Evolutionary conservation across 37 sponge, comb jelly and placozoan species (phyloP).

Genomic region (Axinella damicornis): DNA sequence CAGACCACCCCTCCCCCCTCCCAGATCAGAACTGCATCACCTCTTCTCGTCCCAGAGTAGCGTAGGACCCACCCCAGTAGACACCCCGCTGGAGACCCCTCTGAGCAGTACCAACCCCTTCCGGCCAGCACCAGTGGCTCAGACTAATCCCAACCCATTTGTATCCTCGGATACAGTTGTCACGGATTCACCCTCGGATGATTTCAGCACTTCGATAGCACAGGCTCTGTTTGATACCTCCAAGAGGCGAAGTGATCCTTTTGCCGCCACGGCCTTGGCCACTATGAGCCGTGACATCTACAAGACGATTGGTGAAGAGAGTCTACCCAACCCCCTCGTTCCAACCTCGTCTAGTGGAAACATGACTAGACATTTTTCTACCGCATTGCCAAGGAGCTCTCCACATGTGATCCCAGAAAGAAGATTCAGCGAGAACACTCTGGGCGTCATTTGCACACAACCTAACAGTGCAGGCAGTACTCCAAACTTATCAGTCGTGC

Average conservation of each 20-base stretch:
- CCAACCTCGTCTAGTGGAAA: conserved; percentile 17
- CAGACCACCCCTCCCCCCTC: conserved; percentile 62
- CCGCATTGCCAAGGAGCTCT: background rate
- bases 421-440: too few relatives aligned
- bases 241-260: conserved; percentile 3
- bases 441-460: too few relatives aligned
- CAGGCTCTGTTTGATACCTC: conserved; percentile 37
- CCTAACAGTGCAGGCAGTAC: too few relatives aligned
- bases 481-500: too few relatives aligned
- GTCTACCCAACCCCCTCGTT: conserved; percentile 6
- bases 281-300: conserved; percentile 20
- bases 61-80: background rate
- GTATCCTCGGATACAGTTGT: too few relatives aligned
- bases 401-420: background rate
- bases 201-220: conserved; percentile 64
- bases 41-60: background rate
- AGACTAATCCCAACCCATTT: too few relatives aligned
- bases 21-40: conserved; percentile 32
- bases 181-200: conserved; percentile 35
- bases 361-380: background rate
- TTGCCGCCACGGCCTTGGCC: conserved; percentile 1
- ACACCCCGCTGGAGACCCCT: background rate
- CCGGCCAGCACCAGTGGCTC: too few relatives aligned
- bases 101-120: background rate
- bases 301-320: conserved; percentile 24